Conservation (phyloP, 2,797 vertebrate species). For the Spondyliosoma cantharus region DNA sequence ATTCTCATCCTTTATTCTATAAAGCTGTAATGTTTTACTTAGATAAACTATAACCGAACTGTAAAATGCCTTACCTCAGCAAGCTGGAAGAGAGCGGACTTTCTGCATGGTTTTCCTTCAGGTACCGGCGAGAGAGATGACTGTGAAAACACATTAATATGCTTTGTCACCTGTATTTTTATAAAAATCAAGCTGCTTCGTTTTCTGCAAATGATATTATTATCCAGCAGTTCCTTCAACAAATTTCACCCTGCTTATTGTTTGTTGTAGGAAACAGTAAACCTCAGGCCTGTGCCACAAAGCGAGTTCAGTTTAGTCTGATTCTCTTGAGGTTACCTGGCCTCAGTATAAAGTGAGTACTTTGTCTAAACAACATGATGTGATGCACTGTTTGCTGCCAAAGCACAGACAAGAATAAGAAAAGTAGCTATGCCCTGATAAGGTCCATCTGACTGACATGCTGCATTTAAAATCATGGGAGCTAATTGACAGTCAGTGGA, state of each 20-base stretch:
- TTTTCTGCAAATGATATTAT: slow-evolving; percentile 8
- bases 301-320: neutral
- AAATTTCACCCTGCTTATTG: neutral
- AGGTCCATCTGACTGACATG: neutral
- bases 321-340: neutral
- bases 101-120: slow-evolving; percentile 91
- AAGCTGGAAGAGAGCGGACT: slow-evolving; percentile 95
- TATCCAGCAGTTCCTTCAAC: neutral
- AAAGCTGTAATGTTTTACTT: neutral
- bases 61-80: slow-evolving; percentile 89
- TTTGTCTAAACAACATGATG: neutral
- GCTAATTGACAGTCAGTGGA: neutral
- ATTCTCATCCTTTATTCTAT: neutral
- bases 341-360: neutral
- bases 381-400: neutral
- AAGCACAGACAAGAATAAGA: neutral
- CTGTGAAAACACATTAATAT: slow-evolving; percentile 85
- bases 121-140: slow-evolving; percentile 83
- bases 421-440: neutral
- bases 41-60: neutral
- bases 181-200: neutral
- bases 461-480: neutral
- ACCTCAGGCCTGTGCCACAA: neutral
- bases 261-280: neutral
- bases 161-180: slow-evolving; percentile 65